A percentile compares a stretch with the other conserved stretches of the same genome.
Conservation (phyloP, 2,888 invertebrate genomes). For the Cheilosia scutellata region DNA sequence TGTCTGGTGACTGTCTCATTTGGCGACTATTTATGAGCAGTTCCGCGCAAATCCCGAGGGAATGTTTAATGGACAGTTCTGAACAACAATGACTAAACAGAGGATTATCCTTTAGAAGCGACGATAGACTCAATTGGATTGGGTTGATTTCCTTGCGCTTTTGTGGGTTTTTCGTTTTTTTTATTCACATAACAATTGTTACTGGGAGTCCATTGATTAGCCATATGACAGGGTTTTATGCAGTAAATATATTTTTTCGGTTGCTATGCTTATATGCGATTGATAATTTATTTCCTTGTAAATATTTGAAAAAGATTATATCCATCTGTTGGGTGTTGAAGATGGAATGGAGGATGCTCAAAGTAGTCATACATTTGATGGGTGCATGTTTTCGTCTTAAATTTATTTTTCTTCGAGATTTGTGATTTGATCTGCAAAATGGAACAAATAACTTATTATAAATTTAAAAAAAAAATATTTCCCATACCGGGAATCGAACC, state of each 20-base stretch:
- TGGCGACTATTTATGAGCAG: slow-evolving; percentile 68
- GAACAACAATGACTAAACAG: slow-evolving; percentile 64
- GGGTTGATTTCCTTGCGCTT: slow-evolving; percentile 14
- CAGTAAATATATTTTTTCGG: neutral
- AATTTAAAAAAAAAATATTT: slow-evolving; percentile 36
- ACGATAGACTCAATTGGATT: slow-evolving; percentile 1
- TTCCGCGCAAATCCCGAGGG: slow-evolving; percentile 52
- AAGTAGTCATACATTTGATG: too few relatives aligned
- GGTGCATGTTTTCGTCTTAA: too few relatives aligned
- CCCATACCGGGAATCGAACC: slow-evolving; percentile 69
- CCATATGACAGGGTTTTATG: slow-evolving; percentile 28
- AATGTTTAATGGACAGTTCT: slow-evolving; percentile 63
- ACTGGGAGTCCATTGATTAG: slow-evolving; percentile 24
- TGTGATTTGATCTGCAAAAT: too few relatives aligned
- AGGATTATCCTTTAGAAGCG: slow-evolving; percentile 57
- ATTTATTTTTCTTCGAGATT: too few relatives aligned
- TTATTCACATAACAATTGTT: slow-evolving; percentile 27
- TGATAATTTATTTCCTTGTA: slow-evolving; percentile 52
- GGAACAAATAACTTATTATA: too few relatives aligned
- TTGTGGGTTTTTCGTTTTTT: slow-evolving; percentile 23
- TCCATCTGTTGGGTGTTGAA: slow-evolving; percentile 19
- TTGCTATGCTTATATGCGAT: slow-evolving; percentile 21
- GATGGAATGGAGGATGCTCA: too few relatives aligned
- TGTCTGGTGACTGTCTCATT: slow-evolving; percentile 67
- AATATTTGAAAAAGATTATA: neutral